Conservation (phyloP, 2,888 invertebrate species). For the Taenaris catops region DNA sequence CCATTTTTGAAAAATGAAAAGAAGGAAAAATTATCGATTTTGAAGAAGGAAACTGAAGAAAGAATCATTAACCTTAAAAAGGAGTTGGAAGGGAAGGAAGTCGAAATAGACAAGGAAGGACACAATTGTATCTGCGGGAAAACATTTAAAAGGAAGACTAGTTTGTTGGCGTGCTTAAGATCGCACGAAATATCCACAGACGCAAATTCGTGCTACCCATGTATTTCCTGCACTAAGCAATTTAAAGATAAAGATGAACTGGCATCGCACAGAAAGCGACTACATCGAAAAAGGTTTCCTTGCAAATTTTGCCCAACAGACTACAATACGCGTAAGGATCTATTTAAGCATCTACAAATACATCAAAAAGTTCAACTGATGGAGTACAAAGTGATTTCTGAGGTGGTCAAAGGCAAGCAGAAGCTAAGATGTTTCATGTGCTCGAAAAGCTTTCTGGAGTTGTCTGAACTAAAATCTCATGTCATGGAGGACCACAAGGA, state of each 20-base stretch:
- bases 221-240: conserved; percentile 51
- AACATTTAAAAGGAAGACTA: conserved; percentile 49
- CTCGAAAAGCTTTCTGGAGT: conserved; percentile 45
- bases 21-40: conserved; percentile 11
- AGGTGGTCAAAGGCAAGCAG: conserved; percentile 59
- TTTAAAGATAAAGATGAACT: conserved; percentile 56
- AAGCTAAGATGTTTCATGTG: conserved; percentile 64
- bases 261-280: conserved; percentile 47
- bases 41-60: conserved; percentile 17
- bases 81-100: conserved; percentile 13
- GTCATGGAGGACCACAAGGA: conserved; percentile 64
- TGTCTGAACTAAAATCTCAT: conserved; percentile 59
- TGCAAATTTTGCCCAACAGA: conserved; percentile 74
- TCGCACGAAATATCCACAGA: conserved; percentile 50
- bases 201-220: conserved; percentile 35
- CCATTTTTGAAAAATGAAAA: conserved; percentile 18
- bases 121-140: conserved; percentile 64
- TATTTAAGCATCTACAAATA: conserved; percentile 62
- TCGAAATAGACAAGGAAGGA: conserved; percentile 38
- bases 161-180: conserved; percentile 62
- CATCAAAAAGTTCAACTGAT: conserved; percentile 69
- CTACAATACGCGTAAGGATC: conserved; percentile 57
- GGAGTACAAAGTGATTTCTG: conserved; percentile 67
- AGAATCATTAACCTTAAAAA: conserved; percentile 15
- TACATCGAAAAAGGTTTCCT: conserved; percentile 58